Conservation (phyloP, 2,888 invertebrate species). For the Diabrotica balteata region DNA sequence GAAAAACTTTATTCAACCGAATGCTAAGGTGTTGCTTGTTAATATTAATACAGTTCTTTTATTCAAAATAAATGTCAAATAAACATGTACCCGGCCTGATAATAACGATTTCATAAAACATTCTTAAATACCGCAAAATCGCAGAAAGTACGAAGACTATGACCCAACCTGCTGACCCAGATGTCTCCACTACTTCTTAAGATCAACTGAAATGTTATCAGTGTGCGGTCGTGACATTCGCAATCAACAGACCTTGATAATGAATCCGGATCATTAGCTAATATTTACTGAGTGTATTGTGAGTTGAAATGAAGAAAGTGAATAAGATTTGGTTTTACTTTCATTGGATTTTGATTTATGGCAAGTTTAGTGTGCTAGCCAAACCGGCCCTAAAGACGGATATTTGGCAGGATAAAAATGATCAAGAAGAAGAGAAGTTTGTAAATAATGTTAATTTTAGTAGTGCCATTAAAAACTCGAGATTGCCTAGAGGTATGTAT, state of each 20-base stretch:
- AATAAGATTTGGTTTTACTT: conserved; percentile 4
- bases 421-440: neutral
- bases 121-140: no score
- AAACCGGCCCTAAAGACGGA: neutral
- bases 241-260: neutral
- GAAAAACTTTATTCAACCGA: no score
- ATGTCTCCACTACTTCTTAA: neutral
- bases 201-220: neutral
- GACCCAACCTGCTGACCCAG: conserved; percentile 11
- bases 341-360: neutral
- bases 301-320: conserved; percentile 3
- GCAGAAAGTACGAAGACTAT: neutral
- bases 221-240: neutral
- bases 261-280: neutral
- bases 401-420: conserved; percentile 2
- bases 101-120: no score
- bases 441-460: neutral
- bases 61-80: no score
- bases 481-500: conserved; percentile 7
- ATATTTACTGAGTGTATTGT: neutral
- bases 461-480: neutral
- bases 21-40: no score
- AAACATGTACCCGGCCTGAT: no score
- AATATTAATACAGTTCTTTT: no score
- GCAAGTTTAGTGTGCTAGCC: neutral